Evolutionary conservation across 2,888 invertebrate genomes (phyloP), one percentile per base, ranked within the genome.

Genomic region (Ennomos quercinarius): DNA sequence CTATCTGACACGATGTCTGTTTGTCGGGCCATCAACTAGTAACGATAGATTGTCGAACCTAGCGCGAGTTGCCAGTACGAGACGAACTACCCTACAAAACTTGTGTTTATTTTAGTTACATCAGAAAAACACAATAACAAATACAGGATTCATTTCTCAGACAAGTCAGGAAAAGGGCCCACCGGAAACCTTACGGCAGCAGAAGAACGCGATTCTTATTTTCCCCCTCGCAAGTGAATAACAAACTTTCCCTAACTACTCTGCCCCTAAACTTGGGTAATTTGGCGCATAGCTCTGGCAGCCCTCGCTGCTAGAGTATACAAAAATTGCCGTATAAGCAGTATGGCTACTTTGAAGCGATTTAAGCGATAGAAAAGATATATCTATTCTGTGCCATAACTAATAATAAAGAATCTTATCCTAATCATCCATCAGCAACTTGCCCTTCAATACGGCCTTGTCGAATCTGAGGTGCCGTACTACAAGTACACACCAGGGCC

Each of bases 1-100:
- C 46, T 58, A 63, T 57, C 57, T 57, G 64, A 62, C 59, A 42
- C 53, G 60, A 48, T 59, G 57, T 50, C 57, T 64, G 66, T 66
- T 58, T 58, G 63, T 61, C 56, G 42, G 63, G 44, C 53, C 61
- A 51, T 59, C 59, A 51, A 39, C 62, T 11, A 13, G 48, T 53
- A 59, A 50, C 61, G 66, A 66, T 55, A 57, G 61, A 66, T 61
- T 38, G 57, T 51, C 52, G 57, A 59, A 61, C 54, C 54, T 38
- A 42, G 12, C n/a, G 35, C 42, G 63, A 49, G 65, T 59, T 63
- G 50, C 50, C 53, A 52, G 52, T 27, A 10, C 42, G 11, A 35
- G 38, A 12, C 10, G 36, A 35, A 53, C 0, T 42, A 27, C 47
- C 42, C 38, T 9, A 11, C 2, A 4, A n/a, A 42, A 34, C 39